phyloP scores from a whole-genome alignment of 2,888 invertebrate genomes.

The Malthinus seriepunctatus region DNA sequence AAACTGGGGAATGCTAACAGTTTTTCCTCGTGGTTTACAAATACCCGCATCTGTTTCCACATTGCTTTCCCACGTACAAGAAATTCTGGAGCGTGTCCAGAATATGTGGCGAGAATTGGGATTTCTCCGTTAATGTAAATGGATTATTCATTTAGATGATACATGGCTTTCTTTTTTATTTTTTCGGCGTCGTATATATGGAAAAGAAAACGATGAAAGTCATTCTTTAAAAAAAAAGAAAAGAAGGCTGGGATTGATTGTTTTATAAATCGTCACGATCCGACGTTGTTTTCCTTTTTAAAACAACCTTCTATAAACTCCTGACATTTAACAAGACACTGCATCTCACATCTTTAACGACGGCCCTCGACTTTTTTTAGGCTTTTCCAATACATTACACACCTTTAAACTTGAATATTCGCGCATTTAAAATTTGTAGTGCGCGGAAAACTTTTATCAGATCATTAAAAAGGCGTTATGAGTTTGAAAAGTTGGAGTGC shows the following conservation, averaged over 20 bases:
- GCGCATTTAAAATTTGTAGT: too few species aligned
- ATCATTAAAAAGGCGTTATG: too few species aligned
- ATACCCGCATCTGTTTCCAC: conserved; percentile 30
- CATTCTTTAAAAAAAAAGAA: too few species aligned
- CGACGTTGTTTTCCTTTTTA: too few species aligned
- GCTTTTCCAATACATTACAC: conserved; percentile 5
- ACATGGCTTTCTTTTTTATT: conserved; percentile 5
- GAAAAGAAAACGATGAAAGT: neutral
- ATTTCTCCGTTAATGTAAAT: conserved; percentile 26
- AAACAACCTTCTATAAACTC: neutral
- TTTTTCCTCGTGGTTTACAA: conserved; percentile 28
- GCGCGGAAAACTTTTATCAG: too few species aligned
- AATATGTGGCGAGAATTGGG: conserved; percentile 21
- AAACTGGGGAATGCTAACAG: conserved; percentile 24
- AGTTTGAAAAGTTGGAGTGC: too few species aligned
- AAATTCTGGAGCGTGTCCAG: conserved; percentile 32
- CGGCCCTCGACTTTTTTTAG: conserved; percentile 2
- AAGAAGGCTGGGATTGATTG: too few species aligned
- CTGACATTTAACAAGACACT: conserved; percentile 4
- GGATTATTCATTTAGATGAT: conserved; percentile 16
- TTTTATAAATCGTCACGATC: too few species aligned
- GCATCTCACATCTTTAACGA: neutral
- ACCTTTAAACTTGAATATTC: neutral
- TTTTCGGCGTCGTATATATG: neutral
- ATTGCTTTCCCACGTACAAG: conserved; percentile 27